Base-by-base conservation (phyloP, 1,140 invertebrate species). In the fruit fly (Drosophila melanogaster) region DNA sequence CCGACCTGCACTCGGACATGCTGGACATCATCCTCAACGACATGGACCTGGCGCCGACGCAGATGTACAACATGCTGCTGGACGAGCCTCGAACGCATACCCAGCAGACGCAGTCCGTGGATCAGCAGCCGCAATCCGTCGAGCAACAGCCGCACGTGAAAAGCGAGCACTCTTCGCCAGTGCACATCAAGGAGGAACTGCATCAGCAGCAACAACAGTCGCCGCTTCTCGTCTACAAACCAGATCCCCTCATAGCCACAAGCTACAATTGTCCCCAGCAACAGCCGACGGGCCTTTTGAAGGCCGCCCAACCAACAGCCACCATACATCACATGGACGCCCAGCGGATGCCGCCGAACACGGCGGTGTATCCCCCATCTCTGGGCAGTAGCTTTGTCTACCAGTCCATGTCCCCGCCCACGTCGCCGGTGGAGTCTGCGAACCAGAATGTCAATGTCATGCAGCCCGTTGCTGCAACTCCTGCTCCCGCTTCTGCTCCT, bases 1-100 rank as follows among this genome's bases (percentile, higher is more conserved):
- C 92, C 30, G 90, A 90, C 60, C 66, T 92, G 40, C 76, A 87
- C 17, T 66, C 77, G 5, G 90, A 92, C 38, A 90, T 92, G 81
- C 24, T 91, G 12, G 81, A 90, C 38, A 90, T 70, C 19, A 81
- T 92, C 30, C 65, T 92, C 3, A 78, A 75, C 51, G 87, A 90
- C 14, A 84, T 92, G 74, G 78, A 85, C 35, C 44, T 90, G 26
- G 79, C 90, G 62, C 67, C 65, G 35, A 54, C 66, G 2, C 59
- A 81, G 26, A 60, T 87, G 24, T 58, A 62, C 26, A 77, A 79
- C 26, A 64, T 77, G 15, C 49, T 90, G 4, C 62, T 77, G 64
- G 66, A 80, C 40, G 60, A 59, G 1, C 49, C 79, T 3, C 62
- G 44, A 17, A 22, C 66, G 1, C 44, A 71, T 24, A 62, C 57